These are phyloP conservation scores for Danaus melanippus DNA, from an alignment of 1,140 invertebrate species.

Conservation along the genomic window DNA sequence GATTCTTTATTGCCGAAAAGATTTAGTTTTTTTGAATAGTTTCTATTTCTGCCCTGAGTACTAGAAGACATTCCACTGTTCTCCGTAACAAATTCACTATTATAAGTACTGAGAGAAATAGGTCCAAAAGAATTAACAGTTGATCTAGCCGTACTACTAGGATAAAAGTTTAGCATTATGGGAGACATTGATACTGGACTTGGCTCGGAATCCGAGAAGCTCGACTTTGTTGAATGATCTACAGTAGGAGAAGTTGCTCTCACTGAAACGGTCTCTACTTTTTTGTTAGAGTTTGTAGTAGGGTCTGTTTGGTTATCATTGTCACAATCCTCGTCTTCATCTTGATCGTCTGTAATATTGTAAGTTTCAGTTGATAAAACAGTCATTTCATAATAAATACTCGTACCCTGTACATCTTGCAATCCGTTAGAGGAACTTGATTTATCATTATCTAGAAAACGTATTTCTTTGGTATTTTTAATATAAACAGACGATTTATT, in stretches of 20 bases:
- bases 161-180: slow-evolving; percentile 25
- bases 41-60: slow-evolving; percentile 43
- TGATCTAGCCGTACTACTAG: slow-evolving; percentile 24
- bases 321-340: slow-evolving; percentile 61
- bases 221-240: slow-evolving; percentile 24
- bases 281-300: slow-evolving; percentile 41
- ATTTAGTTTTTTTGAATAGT: slow-evolving; percentile 56
- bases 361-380: slow-evolving; percentile 66
- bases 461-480: slow-evolving; percentile 66
- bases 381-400: slow-evolving; percentile 68
- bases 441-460: slow-evolving; percentile 53
- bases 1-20: slow-evolving; percentile 46
- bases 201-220: slow-evolving; percentile 23
- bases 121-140: slow-evolving; percentile 30
- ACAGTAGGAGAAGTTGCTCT: slow-evolving; percentile 30
- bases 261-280: slow-evolving; percentile 37
- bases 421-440: slow-evolving; percentile 47
- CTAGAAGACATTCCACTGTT: slow-evolving; percentile 35
- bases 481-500: slow-evolving; percentile 60
- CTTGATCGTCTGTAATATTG: slow-evolving; percentile 47
- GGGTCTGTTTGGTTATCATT: slow-evolving; percentile 38
- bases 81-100: slow-evolving; percentile 36
- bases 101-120: slow-evolving; percentile 43
- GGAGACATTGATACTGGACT: slow-evolving; percentile 24
- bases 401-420: slow-evolving; percentile 63